phyloP scores from a whole-genome alignment of 2,797 vertebrate genomes.

The Fistularia tabacaria region DNA sequence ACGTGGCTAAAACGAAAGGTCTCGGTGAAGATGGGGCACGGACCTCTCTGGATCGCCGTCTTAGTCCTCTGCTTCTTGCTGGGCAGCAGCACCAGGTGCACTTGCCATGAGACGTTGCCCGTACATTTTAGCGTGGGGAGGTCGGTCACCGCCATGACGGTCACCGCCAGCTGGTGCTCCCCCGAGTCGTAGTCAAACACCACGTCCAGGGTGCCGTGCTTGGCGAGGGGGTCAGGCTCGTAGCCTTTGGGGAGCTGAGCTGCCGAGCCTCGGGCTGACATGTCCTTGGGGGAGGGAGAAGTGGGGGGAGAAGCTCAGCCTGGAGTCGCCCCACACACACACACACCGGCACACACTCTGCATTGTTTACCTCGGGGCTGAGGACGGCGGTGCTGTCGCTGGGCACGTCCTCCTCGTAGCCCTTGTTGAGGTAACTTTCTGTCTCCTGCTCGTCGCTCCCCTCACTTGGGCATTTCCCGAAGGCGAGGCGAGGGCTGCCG shows the following conservation, averaged over 20 bases:
- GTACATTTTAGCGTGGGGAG: constrained; percentile 85
- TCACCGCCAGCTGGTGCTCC: constrained; percentile 89
- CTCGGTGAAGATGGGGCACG: constrained; percentile 92
- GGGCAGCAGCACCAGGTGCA: constrained; percentile 94
- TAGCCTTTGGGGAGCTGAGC: constrained; percentile 91
- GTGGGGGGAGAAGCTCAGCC: neutral
- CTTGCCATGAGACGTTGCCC: constrained; percentile 93
- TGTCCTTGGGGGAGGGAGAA: constrained; percentile 75
- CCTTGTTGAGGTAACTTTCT: constrained; percentile 92
- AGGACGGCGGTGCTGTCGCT: constrained; percentile 95
- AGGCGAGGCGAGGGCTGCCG: constrained; percentile 88
- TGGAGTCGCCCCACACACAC: too few species aligned
- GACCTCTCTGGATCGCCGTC: constrained; percentile 88
- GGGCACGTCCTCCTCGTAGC: constrained; percentile 92
- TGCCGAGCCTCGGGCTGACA: constrained; percentile 89
- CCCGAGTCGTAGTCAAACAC: constrained; percentile 92
- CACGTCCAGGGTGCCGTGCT: constrained; percentile 92
- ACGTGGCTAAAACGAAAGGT: constrained; percentile 92
- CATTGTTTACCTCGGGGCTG: constrained; percentile 85
- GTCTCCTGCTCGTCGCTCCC: constrained; percentile 84
- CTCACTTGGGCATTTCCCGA: constrained; percentile 89
- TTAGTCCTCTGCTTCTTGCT: constrained; percentile 95
- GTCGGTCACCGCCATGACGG: constrained; percentile 92
- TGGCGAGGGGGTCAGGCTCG: constrained; percentile 86
- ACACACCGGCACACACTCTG: neutral